phyloP scores from a whole-genome alignment of 2,113 vertebrate genomes.

The Heteronetta atricapilla region DNA sequence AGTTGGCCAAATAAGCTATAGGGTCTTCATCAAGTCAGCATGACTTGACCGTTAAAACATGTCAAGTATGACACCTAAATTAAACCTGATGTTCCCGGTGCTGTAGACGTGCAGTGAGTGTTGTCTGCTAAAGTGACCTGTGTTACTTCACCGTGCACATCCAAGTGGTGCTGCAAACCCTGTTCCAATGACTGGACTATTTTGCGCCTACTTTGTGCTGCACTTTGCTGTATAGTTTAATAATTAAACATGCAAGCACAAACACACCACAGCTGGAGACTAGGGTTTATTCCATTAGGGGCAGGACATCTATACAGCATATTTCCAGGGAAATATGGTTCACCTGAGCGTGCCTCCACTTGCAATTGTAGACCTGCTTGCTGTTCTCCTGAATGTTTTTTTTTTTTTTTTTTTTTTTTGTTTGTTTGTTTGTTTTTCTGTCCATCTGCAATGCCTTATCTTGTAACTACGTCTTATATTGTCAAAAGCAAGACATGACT shows the following conservation, averaged over 20 bases:
- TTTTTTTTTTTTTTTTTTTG: too few species aligned
- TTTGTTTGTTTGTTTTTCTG: neutral
- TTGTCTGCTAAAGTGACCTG: fast-evolving
- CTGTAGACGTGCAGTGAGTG: neutral
- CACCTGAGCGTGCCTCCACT: neutral
- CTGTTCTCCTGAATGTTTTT: neutral
- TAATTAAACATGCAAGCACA: neutral
- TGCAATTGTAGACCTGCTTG: fast-evolving
- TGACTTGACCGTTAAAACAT: neutral
- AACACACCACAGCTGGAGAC: neutral
- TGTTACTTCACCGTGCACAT: fast-evolving
- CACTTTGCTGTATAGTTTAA: neutral
- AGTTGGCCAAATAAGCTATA: neutral
- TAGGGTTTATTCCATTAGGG: neutral
- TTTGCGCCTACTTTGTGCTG: neutral
- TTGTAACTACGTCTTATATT: neutral
- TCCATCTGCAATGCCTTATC: neutral
- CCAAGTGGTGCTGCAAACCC: neutral
- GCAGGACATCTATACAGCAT: fast-evolving
- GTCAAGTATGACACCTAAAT: neutral
- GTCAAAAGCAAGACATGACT: neutral
- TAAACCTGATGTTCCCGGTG: neutral
- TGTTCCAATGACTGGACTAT: neutral
- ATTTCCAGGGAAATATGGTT: neutral
- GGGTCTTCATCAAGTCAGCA: neutral